These are phyloP conservation scores for Centropristis striata DNA, from an alignment of 2,113 vertebrate genomes.

Conservation along the genomic window DNA sequence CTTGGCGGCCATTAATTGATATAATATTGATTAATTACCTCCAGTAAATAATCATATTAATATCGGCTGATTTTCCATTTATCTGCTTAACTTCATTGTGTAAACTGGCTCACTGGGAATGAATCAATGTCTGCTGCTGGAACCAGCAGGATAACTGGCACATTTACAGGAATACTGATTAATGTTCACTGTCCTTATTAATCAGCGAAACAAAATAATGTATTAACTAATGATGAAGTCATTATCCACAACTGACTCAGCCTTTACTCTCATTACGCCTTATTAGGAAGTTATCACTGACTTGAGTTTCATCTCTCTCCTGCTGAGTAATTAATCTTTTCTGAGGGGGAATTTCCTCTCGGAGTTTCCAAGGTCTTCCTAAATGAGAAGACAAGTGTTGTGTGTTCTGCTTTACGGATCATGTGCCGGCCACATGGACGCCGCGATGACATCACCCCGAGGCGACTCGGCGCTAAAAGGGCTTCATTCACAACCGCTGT, in stretches of 20 bases:
- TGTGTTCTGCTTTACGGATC: slow-evolving; percentile 70
- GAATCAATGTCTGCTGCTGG: neutral
- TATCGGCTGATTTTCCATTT: too few relatives aligned
- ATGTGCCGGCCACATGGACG: slow-evolving; percentile 81
- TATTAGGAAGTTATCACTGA: neutral
- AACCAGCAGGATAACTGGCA: neutral
- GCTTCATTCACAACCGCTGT: slow-evolving; percentile 74
- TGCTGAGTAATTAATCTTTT: slow-evolving; percentile 10
- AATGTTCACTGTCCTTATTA: neutral
- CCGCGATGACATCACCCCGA: slow-evolving; percentile 77
- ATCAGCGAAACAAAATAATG: neutral
- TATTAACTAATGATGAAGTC: slow-evolving; percentile 2
- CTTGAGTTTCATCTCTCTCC: slow-evolving; percentile 17
- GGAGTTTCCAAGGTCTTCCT: slow-evolving; percentile 66
- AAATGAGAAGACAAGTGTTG: slow-evolving; percentile 72
- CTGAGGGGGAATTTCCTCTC: slow-evolving; percentile 13
- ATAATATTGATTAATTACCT: too few relatives aligned
- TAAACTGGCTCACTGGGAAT: too few relatives aligned
- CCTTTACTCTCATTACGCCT: neutral
- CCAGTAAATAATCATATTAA: too few relatives aligned
- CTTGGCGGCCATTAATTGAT: too few relatives aligned
- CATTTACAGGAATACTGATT: neutral
- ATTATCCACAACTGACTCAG: neutral
- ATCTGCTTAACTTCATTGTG: too few relatives aligned
- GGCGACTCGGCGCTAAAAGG: slow-evolving; percentile 58